Evolutionary conservation across 2,888 invertebrate genomes (phyloP).

Genomic region (Melipona beecheii): DNA sequence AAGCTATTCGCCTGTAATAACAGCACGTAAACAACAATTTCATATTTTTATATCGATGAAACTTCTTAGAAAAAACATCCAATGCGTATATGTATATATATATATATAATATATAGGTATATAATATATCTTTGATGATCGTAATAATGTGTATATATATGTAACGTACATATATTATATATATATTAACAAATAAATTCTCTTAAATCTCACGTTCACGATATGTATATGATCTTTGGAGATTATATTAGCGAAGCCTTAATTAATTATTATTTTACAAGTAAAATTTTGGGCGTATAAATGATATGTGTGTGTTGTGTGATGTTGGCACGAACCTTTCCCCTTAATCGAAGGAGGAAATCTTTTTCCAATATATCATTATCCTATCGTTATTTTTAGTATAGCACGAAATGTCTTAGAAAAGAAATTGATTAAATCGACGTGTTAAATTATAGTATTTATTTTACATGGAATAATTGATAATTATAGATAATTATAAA

Average conservation of each 20-base stretch:
- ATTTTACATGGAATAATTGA: background rate
- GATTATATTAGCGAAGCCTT: conserved; percentile 73
- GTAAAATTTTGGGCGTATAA: conserved; percentile 71
- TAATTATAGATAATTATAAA: background rate
- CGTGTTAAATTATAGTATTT: background rate
- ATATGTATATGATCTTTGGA: conserved; percentile 79
- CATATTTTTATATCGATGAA: conserved; percentile 51
- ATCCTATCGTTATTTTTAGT: background rate
- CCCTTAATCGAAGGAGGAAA: conserved; percentile 41
- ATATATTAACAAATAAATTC: conserved; percentile 76
- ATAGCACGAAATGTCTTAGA: rapidly evolving
- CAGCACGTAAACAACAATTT: conserved; percentile 25
- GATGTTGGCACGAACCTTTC: conserved; percentile 46
- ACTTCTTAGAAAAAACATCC: conserved; percentile 69
- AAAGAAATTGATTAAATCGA: background rate
- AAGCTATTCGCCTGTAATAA: conserved; percentile 14
- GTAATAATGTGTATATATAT: conserved; percentile 72
- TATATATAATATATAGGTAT: conserved; percentile 72
- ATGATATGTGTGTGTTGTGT: conserved; percentile 74
- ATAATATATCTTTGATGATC: conserved; percentile 73
- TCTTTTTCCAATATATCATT: background rate
- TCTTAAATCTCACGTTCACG: conserved; percentile 75
- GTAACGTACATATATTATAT: conserved; percentile 74
- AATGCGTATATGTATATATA: conserved; percentile 70
- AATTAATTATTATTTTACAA: conserved; percentile 70